Evolutionary conservation across 2,113 vertebrate species (phyloP).

Genomic region (Pristiophorus japonicus): DNA sequence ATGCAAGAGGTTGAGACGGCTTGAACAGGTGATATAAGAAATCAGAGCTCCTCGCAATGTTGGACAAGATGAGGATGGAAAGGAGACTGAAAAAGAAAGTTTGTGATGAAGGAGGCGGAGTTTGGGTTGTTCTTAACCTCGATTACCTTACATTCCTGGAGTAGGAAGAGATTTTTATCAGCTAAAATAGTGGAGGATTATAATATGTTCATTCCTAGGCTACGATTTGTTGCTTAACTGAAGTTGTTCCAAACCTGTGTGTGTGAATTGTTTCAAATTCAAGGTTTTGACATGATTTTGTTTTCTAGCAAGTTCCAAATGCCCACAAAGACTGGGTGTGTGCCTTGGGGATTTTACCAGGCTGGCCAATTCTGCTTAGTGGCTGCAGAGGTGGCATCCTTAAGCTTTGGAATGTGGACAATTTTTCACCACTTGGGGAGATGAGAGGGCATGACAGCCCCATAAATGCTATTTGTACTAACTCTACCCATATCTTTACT

Average conservation of each 20-base stretch:
- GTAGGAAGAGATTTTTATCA: neutral
- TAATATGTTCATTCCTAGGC: neutral
- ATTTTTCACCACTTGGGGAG: slow-evolving; percentile 68
- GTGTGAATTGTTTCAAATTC: neutral
- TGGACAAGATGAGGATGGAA: neutral
- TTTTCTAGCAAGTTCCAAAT: slow-evolving; percentile 73
- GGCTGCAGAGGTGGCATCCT: slow-evolving; percentile 81
- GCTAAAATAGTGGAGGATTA: neutral
- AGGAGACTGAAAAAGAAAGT: neutral
- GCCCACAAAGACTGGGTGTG: slow-evolving; percentile 84
- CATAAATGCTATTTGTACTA: slow-evolving; percentile 82
- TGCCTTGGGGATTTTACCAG: slow-evolving; percentile 73
- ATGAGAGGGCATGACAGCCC: slow-evolving; percentile 83
- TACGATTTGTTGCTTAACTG: neutral
- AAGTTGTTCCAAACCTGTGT: neutral
- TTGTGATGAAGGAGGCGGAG: neutral
- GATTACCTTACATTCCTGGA: neutral
- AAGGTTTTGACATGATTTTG: slow-evolving; percentile 37
- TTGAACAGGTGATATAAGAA: neutral
- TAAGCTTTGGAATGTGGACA: slow-evolving; percentile 81
- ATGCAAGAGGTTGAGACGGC: neutral
- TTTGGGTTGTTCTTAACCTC: neutral
- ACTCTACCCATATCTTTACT: slow-evolving; percentile 84
- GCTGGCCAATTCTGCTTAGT: slow-evolving; percentile 66
- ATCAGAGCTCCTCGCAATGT: neutral